Evolutionary conservation across 2,888 invertebrate species (phyloP), one percentile per base, ranked within the genome.

Genomic region (Acleris literana): DNA sequence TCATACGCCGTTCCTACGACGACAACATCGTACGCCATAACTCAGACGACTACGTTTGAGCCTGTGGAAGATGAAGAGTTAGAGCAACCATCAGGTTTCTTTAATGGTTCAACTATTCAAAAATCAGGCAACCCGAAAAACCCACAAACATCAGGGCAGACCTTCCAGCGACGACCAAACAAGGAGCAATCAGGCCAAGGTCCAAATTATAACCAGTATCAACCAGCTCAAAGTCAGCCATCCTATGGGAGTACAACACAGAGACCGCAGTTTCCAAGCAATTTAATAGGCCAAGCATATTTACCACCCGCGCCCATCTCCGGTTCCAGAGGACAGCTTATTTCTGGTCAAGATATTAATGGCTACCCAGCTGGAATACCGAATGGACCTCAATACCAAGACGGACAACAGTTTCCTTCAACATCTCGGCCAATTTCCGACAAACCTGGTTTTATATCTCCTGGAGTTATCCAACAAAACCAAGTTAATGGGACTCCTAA

Each of bases 11-110:
- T 72, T 2, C 74, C 76, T 29, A 72, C 74, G 1, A 83, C 83
- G 0, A 84, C 83, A 3, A 81, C 80, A 0, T 80, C 84, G 0
- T 83, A 80, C 61, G 84, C 81, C 1, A 82, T 81, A 55, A 76
- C 82, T 3, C 84, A 83, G 61, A 84, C 83, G 3, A 84, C 84
- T 0, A 84, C 81, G 3, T 82, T 72, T 57, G 77, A 82, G n/a
- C 70, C 79, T 7, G 20, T 39, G n/a, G 63, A 52, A 16, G 66
- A 59, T 11, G 25, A 17, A 11, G 46, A 56, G 5, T 13, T 63
- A 20, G 43, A 63, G 43, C 54, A 58, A 20, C 58, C 46, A 13
- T 58, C 25, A 25, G 22, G 18, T 22, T 60, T 51, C 6, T 39
- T 61, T 3, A 65, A 65, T 65, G 51, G 20, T 13, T 55, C 64